Evolutionary conservation across 23 tunicate species (phyloP).

Genomic region (Halocynthia aurantium): DNA sequence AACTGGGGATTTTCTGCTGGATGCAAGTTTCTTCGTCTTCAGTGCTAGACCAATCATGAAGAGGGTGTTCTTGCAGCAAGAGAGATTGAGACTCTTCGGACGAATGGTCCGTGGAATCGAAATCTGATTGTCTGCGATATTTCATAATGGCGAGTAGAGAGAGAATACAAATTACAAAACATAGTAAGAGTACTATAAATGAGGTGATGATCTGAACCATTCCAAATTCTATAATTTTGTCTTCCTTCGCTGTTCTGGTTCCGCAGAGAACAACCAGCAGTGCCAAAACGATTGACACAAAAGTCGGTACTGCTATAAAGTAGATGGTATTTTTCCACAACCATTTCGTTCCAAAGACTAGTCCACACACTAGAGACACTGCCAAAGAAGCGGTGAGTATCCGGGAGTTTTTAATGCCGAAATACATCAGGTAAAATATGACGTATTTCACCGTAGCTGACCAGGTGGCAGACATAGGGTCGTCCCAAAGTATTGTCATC

Average conservation of each 20-base stretch:
- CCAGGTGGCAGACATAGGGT: neutral
- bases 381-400: conserved; percentile 62
- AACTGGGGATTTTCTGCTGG: neutral
- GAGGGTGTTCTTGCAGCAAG: neutral
- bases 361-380: conserved; percentile 20
- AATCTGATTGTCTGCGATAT: neutral
- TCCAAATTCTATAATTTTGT: conserved; percentile 1
- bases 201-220: conserved; percentile 7
- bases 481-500: conserved; percentile 27
- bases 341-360: conserved; percentile 4
- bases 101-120: neutral
- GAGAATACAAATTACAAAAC: neutral
- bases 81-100: neutral
- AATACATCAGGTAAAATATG: conserved; percentile 34
- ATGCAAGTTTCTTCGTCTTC: neutral
- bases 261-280: neutral
- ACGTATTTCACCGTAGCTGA: neutral
- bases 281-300: neutral
- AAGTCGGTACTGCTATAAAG: conserved; percentile 5
- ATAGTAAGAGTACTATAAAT: neutral
- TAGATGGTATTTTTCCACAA: conserved; percentile 2
- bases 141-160: conserved; percentile 4
- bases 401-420: conserved; percentile 45
- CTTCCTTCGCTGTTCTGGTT: neutral
- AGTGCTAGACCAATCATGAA: neutral